phyloP scores from a whole-genome alignment of 2,113 vertebrate genomes.

The Bos indicus region DNA sequence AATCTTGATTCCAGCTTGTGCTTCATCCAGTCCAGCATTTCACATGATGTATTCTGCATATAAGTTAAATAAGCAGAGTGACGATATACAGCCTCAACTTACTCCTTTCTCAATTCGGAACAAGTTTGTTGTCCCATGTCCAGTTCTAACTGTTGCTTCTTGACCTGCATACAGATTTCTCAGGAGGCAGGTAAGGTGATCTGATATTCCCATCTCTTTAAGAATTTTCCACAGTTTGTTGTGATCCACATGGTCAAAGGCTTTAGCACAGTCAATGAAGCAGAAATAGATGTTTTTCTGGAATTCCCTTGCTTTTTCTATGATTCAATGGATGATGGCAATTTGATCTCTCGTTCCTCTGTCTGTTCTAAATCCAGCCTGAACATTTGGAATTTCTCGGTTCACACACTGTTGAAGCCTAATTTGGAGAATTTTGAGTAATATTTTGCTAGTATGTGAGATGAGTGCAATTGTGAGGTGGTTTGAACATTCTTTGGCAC shows the following conservation, averaged over 20 bases:
- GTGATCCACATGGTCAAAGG: background rate
- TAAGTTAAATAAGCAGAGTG: background rate
- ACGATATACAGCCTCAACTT: background rate
- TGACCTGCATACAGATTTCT: background rate
- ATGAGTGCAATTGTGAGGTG: background rate
- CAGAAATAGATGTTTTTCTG: background rate
- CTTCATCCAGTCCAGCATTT: background rate
- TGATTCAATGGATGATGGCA: background rate
- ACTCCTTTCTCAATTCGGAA: background rate
- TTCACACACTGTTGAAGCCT: background rate
- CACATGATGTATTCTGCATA: background rate
- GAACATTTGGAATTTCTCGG: background rate
- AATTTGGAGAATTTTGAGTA: background rate
- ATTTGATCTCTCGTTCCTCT: background rate
- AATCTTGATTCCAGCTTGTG: background rate
- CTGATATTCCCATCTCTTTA: background rate
- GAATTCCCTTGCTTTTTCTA: background rate
- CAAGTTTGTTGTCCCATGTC: background rate
- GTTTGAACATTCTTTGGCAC: background rate
- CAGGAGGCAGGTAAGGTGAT: background rate
- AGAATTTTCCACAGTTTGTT: background rate
- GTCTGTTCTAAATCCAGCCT: background rate
- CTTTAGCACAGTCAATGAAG: background rate
- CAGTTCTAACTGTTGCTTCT: background rate
- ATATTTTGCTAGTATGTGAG: background rate